These are phyloP conservation scores for Drosophila paramelanica DNA, from an alignment of 2,888 invertebrate species.

Conservation along the genomic window DNA sequence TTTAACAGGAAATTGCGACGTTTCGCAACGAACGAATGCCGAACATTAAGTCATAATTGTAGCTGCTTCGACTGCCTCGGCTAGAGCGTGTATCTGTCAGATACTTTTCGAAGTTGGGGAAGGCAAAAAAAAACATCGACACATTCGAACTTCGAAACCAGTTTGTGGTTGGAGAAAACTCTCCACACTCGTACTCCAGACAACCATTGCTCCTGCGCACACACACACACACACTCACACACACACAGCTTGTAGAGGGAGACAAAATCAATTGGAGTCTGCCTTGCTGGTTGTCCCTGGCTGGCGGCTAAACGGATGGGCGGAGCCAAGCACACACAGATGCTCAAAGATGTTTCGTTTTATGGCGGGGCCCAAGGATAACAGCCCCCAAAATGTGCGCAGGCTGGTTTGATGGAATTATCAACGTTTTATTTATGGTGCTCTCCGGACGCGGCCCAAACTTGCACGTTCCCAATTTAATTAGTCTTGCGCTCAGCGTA, in stretches of 20 bases:
- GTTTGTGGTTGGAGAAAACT: conserved; percentile 58
- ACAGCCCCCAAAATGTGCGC: conserved; percentile 19
- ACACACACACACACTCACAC: conserved; percentile 1
- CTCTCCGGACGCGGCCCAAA: conserved; percentile 49
- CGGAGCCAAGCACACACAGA: conserved; percentile 55
- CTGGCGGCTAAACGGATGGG: conserved; percentile 46
- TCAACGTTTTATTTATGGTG: conserved; percentile 68
- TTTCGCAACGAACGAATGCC: conserved; percentile 63
- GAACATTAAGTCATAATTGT: conserved; percentile 78
- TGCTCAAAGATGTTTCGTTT: conserved; percentile 30
- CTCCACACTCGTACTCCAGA: conserved; percentile 37
- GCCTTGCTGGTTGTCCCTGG: conserved; percentile 30
- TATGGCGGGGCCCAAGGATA: conserved; percentile 45
- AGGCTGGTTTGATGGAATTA: conserved; percentile 53
- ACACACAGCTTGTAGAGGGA: conserved; percentile 26
- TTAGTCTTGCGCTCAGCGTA: conserved; percentile 73
- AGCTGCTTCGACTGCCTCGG: conserved; percentile 7
- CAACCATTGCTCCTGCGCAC: conserved; percentile 34
- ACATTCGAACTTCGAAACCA: conserved; percentile 69
- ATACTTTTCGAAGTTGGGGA: conserved; percentile 75
- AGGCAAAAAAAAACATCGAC: conserved; percentile 28
- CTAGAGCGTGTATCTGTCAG: conserved; percentile 61
- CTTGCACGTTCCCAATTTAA: conserved; percentile 74
- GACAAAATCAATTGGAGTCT: conserved; percentile 38
- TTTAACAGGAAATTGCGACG: conserved; percentile 77